Evolutionary conservation across 2,888 invertebrate species (phyloP).

Genomic region (Mesodorylaimus sp.): DNA sequence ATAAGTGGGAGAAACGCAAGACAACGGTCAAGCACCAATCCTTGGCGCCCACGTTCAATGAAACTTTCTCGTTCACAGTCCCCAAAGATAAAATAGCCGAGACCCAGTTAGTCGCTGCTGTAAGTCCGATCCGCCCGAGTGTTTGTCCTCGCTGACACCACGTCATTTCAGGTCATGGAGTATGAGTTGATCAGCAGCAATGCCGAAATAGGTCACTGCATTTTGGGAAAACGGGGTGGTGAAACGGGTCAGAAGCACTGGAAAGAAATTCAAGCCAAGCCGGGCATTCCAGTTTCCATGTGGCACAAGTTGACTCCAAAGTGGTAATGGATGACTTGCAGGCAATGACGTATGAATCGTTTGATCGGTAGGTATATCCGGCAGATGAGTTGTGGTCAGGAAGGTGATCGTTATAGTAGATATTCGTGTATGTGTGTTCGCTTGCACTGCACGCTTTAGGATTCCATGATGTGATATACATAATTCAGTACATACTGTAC

Average conservation of each 20-base stretch:
- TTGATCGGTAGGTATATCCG: too few relatives aligned
- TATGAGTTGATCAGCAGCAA: constrained; percentile 24
- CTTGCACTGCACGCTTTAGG: too few relatives aligned
- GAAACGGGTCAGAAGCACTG: constrained; percentile 21
- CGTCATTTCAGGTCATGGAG: constrained; percentile 23
- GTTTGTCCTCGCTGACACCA: not conserved
- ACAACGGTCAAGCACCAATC: constrained; percentile 24
- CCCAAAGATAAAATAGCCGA: constrained; percentile 16
- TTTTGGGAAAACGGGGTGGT: constrained; percentile 17
- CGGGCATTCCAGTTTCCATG: constrained; percentile 22
- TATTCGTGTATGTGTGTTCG: too few relatives aligned
- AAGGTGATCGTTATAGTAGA: too few relatives aligned
- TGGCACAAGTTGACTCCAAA: constrained; percentile 25
- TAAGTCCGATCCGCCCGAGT: constrained; percentile 10
- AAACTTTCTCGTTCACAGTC: constrained; percentile 25
- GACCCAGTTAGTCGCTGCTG: constrained; percentile 24
- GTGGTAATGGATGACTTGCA: constrained; percentile 18
- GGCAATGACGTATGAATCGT: too few relatives aligned
- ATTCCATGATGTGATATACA: too few relatives aligned
- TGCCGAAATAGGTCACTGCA: constrained; percentile 26
- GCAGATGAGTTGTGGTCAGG: too few relatives aligned
- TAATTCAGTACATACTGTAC: too few relatives aligned
- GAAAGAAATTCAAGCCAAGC: constrained; percentile 20
- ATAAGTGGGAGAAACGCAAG: constrained; percentile 27
- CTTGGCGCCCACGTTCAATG: constrained; percentile 25